Evolutionary conservation across 1,140 invertebrate species (phyloP).

Genomic region (Drosophila ogumai): DNA sequence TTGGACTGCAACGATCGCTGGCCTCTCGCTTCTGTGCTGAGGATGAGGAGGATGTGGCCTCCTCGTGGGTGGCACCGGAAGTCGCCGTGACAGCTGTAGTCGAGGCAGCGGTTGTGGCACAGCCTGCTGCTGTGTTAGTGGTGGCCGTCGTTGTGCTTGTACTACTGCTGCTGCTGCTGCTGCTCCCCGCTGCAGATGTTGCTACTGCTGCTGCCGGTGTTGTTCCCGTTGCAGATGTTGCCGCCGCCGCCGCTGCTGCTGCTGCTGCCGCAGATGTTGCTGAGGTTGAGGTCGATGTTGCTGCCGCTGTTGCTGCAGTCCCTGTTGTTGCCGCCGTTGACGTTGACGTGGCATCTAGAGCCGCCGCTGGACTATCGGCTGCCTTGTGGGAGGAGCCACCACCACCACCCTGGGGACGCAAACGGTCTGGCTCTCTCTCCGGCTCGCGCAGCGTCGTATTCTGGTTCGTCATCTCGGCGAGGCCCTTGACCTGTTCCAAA

Average conservation of each 20-base stretch:
- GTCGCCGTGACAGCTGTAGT: conserved; percentile 10
- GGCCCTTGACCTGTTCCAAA: conserved; percentile 89
- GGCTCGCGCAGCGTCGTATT: conserved; percentile 86
- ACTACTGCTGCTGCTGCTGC: conserved; percentile 13
- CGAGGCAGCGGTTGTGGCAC: neutral
- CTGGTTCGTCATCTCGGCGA: conserved; percentile 95
- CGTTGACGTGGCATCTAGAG: conserved; percentile 47
- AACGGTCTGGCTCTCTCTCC: conserved; percentile 83
- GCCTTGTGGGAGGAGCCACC: conserved; percentile 57
- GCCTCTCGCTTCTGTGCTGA: conserved; percentile 60
- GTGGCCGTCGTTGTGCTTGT: conserved; percentile 12
- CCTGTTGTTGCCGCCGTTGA: conserved; percentile 39
- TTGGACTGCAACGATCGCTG: conserved; percentile 75
- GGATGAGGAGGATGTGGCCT: conserved; percentile 33
- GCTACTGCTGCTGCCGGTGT: conserved; percentile 28
- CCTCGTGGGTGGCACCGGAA: conserved; percentile 24
- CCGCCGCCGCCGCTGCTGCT: conserved; percentile 6
- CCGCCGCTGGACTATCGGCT: conserved; percentile 59
- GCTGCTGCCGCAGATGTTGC: conserved; percentile 30
- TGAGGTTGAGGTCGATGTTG: conserved; percentile 49
- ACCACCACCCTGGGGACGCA: conserved; percentile 78
- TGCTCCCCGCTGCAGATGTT: conserved; percentile 24
- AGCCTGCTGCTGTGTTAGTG: neutral
- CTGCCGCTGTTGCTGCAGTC: conserved; percentile 33
- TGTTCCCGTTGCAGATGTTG: conserved; percentile 24